Evolutionary conservation across 2,797 vertebrate genomes (phyloP).

Genomic region (Sus cebifrons): DNA sequence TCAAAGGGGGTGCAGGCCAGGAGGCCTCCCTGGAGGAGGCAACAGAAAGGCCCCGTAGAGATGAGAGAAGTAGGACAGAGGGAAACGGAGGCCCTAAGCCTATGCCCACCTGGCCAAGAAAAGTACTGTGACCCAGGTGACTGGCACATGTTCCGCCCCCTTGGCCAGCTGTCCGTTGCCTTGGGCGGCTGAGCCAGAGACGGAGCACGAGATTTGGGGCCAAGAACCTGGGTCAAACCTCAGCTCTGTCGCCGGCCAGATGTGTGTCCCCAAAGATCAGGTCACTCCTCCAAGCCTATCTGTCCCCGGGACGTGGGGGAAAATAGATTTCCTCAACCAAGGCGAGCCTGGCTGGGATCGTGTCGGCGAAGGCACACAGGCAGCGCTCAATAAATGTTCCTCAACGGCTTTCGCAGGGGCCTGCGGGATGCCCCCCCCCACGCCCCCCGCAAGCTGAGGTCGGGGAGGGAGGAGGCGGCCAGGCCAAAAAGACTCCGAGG

Average conservation of each 20-base stretch:
- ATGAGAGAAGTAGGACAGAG: neutral
- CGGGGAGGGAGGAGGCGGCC: rapidly evolving
- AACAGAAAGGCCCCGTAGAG: neutral
- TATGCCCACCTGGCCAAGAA: neutral
- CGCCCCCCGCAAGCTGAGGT: neutral
- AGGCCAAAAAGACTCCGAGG: rapidly evolving
- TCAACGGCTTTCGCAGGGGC: neutral
- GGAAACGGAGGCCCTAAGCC: neutral
- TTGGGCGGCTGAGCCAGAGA: rapidly evolving
- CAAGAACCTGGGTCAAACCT: neutral
- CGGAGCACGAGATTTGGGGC: neutral
- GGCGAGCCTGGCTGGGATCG: rapidly evolving
- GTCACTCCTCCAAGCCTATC: neutral
- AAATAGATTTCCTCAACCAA: rapidly evolving
- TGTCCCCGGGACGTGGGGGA: neutral
- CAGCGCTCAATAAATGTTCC: neutral
- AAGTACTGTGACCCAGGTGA: rapidly evolving
- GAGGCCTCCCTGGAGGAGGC: slow-evolving; percentile 28
- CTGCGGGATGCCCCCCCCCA: rapidly evolving
- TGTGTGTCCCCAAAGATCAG: rapidly evolving
- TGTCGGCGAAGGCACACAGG: neutral
- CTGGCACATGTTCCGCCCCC: rapidly evolving
- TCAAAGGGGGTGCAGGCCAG: neutral
- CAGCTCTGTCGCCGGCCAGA: neutral
- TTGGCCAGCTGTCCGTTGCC: rapidly evolving